phyloP scores from a whole-genome alignment of 2,888 invertebrate genomes.

The Patella ulyssiponensis region DNA sequence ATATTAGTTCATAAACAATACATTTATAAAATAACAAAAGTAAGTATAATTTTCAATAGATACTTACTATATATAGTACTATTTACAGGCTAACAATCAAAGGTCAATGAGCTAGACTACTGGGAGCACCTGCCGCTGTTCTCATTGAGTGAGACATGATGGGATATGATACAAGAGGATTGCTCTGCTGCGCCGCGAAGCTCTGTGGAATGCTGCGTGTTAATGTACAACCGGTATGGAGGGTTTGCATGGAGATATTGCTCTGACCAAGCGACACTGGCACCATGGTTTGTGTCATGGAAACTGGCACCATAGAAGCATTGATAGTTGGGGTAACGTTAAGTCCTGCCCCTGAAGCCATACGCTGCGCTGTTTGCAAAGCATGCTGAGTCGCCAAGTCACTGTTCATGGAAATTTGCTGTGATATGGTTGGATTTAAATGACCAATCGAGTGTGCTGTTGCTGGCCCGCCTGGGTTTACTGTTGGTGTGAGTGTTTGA shows the following conservation, averaged over 20 bases:
- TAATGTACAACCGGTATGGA: slow-evolving; percentile 33
- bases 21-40: too few species aligned
- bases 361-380: slow-evolving; percentile 53
- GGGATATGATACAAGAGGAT: slow-evolving; percentile 63
- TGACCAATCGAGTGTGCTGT: slow-evolving; percentile 46
- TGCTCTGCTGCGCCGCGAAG: slow-evolving; percentile 45
- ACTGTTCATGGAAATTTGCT: slow-evolving; percentile 67
- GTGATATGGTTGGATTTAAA: slow-evolving; percentile 67
- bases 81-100: slow-evolving; percentile 17
- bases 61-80: slow-evolving; percentile 9
- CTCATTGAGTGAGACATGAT: slow-evolving; percentile 67
- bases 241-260: slow-evolving; percentile 33
- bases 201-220: slow-evolving; percentile 52
- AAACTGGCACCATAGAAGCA: slow-evolving; percentile 44
- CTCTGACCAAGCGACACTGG: slow-evolving; percentile 31
- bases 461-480: slow-evolving; percentile 63
- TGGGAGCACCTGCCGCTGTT: slow-evolving; percentile 49
- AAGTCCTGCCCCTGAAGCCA: slow-evolving; percentile 46
- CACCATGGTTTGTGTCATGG: slow-evolving; percentile 49
- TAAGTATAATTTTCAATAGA: background rate
- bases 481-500: slow-evolving; percentile 71
- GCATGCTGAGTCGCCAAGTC: slow-evolving; percentile 66
- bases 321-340: slow-evolving; percentile 44
- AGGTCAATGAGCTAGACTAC: slow-evolving; percentile 59
- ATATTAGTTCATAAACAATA: too few species aligned